A percentile compares a stretch with the other conserved stretches of the same genome.
These are phyloP conservation scores for Nipponacmea schrenckii DNA, from an alignment of 2,888 invertebrate genomes.

Conservation along the genomic window DNA sequence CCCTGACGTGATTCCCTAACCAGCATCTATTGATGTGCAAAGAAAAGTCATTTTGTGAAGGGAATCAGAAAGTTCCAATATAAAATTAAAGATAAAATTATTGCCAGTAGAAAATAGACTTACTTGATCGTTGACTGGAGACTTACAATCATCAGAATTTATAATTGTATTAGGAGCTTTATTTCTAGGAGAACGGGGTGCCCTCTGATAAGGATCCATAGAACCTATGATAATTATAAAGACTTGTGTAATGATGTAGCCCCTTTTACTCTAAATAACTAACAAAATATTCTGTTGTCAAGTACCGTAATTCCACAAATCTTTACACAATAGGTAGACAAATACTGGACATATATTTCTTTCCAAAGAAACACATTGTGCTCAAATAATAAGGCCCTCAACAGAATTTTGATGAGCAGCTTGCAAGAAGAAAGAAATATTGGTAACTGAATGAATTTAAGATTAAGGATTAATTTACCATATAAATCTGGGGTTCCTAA, in stretches of 20 bases:
- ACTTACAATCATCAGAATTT: conserved; percentile 52
- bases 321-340: background rate
- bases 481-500: conserved; percentile 91
- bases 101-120: conserved; percentile 18
- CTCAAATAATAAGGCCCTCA: too few species aligned
- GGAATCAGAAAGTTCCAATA: too few species aligned
- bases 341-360: background rate
- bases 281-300: background rate
- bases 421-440: too few species aligned
- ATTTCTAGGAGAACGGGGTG: conserved; percentile 80
- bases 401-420: too few species aligned
- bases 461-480: conserved; percentile 75
- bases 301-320: background rate
- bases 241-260: background rate
- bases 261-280: background rate
- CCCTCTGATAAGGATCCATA: conserved; percentile 86
- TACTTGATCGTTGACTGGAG: conserved; percentile 67
- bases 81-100: too few species aligned
- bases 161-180: conserved; percentile 45
- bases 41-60: too few species aligned
- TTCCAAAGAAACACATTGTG: too few species aligned
- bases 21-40: too few species aligned
- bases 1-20: too few species aligned
- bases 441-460: too few species aligned
- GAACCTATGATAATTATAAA: conserved; percentile 65